A percentile compares a stretch with the other conserved stretches of the same genome.
Conservation (phyloP, 2,888 invertebrate genomes). For the Erebia ligea region DNA sequence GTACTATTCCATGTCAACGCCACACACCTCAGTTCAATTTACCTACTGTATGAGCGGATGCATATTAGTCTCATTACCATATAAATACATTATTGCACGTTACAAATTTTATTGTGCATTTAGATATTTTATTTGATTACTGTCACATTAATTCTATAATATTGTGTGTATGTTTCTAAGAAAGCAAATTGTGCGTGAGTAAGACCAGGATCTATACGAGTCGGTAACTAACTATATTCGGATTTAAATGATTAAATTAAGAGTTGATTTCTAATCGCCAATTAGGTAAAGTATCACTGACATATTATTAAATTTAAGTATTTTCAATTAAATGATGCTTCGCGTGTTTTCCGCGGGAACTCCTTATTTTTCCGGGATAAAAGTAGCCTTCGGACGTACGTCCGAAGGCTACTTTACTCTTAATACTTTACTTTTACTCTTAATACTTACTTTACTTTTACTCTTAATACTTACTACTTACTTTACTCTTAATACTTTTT, state of each 20-base stretch:
- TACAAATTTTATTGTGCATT: conserved; percentile 11
- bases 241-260: background rate
- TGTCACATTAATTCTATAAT: conserved; percentile 11
- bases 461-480: no score
- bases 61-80: conserved; percentile 21
- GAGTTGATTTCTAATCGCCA: background rate
- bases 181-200: conserved; percentile 2
- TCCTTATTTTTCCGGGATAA: no score
- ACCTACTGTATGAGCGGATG: background rate
- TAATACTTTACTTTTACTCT: no score
- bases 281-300: background rate
- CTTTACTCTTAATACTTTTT: no score
- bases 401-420: no score
- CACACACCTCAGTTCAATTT: conserved; percentile 7
- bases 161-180: background rate
- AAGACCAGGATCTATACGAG: conserved; percentile 14
- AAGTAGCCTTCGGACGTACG: no score
- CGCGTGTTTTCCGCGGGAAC: no score
- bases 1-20: conserved; percentile 4
- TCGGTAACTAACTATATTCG: background rate
- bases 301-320: no score
- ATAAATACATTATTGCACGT: conserved; percentile 9
- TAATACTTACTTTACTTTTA: no score
- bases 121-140: conserved; percentile 12
- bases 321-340: no score